Base-by-base conservation (phyloP, 2,113 vertebrate species). In the Lontra canadensis region DNA sequence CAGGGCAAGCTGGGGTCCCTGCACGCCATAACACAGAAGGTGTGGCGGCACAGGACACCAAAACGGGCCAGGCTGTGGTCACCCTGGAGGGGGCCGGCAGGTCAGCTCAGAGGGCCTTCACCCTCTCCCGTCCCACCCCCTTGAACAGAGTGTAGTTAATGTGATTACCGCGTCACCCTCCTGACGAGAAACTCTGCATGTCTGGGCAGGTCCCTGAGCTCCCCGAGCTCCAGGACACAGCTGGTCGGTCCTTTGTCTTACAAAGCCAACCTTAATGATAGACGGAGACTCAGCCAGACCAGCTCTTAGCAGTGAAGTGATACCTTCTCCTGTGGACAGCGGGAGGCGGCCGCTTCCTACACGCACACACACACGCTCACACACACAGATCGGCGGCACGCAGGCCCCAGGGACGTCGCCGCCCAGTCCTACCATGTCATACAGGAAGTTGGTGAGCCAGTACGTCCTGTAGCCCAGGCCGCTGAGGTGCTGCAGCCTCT, bases 381-480 rank as follows among this genome's bases (percentile, higher is more conserved):
- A 4, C 4, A 31, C 25, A 25, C 11, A 7, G 42, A 14, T 31
- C 23, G 3, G 63, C 0, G 0, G 6, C 6, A 2, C 4, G 2
- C 44, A 71, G n/a, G 8, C 15, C 29, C 6, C 2, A 2, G 18
- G 18, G 25, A 21, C 7, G 11, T 15, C 1, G 7, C 13, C 15
- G 52, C 52, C n/a, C 47, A 59, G 9, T 61, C 99, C 4, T 98
- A 99, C 99, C 99, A 98, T 98, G 86, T 99, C 99, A 84, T 57
- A 98, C 21, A 98, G 96, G 98, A 99, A 99, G 93, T 98, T 98
- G 29, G 97, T 95, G 92, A 98, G 8, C 99, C 99, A 99, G 11
- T 99, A 99, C 3, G 98, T 98, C 78, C 87, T 98, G 96, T 98
- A 97, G 36, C 98, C 98, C 29, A 99, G 96, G 65, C 99, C 99